Percentiles rank a stretch among this genome's conserved stretches.
phyloP scores from a whole-genome alignment of 2,888 invertebrate genomes.

The Micropterix aruncella region DNA sequence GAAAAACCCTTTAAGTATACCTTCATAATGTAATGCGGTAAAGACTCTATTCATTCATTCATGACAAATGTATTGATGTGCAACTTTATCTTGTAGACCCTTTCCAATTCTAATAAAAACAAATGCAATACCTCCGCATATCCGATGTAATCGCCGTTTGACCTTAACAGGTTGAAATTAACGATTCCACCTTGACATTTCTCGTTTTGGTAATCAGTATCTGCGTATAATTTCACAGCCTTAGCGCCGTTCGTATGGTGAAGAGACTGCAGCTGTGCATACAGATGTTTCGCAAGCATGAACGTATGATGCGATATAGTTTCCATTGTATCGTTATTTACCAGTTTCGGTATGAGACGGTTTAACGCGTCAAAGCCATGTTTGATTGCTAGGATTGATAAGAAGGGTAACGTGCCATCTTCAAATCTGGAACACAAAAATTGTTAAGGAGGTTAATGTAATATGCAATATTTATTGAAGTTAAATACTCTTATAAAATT shows the following conservation, averaged over 20 bases:
- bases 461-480: not conserved
- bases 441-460: slow-evolving; percentile 1
- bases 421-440: slow-evolving; percentile 56
- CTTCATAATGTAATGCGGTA: too few species aligned
- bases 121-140: slow-evolving; percentile 85
- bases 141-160: slow-evolving; percentile 69
- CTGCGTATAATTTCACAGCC: slow-evolving; percentile 58
- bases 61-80: too few species aligned
- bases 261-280: slow-evolving; percentile 42
- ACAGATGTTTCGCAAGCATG: slow-evolving; percentile 58
- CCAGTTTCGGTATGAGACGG: slow-evolving; percentile 41
- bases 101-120: too few species aligned
- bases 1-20: too few species aligned
- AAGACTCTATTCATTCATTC: too few species aligned
- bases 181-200: slow-evolving; percentile 71
- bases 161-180: slow-evolving; percentile 73
- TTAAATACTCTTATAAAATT: not conserved
- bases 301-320: slow-evolving; percentile 62
- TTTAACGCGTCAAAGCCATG: slow-evolving; percentile 71
- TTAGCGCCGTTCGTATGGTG: slow-evolving; percentile 59
- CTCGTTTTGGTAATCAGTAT: slow-evolving; percentile 48
- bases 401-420: slow-evolving; percentile 84
- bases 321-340: slow-evolving; percentile 36
- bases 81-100: too few species aligned
- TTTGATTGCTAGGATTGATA: slow-evolving; percentile 67